Evolutionary conservation across 2,113 vertebrate species (phyloP).

Genomic region (Sinocyclocheilus anshuiensis): DNA sequence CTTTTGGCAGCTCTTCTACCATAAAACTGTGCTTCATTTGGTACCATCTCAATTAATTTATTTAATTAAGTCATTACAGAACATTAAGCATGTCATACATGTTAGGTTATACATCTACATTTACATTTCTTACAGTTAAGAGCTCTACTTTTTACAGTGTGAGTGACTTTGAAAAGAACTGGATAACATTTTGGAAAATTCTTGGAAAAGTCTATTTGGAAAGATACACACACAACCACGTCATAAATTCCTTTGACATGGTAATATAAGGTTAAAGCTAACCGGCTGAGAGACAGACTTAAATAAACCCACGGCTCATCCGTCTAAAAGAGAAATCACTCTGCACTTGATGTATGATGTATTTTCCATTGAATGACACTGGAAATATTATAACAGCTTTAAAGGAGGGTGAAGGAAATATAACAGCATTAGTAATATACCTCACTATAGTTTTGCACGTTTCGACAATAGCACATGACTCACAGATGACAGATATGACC

Average conservation of each 20-base stretch:
- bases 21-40: not conserved
- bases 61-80: too few species aligned
- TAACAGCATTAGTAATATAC: not conserved
- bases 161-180: not conserved
- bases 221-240: not conserved
- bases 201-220: not conserved
- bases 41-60: not conserved
- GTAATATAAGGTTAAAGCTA: slow-evolving; percentile 1
- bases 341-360: not conserved
- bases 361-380: not conserved
- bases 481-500: not conserved
- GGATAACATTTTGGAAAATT: not conserved
- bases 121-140: not conserved
- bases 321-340: not conserved
- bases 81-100: too few species aligned
- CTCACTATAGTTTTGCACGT: not conserved
- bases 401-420: not conserved
- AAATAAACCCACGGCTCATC: slow-evolving; percentile 16
- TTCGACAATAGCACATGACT: not conserved
- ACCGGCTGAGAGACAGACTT: not conserved
- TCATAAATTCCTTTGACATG: slow-evolving; percentile 16
- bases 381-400: not conserved
- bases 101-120: not conserved
- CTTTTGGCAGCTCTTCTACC: not conserved
- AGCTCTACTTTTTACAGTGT: not conserved